Evolutionary conservation across 1,140 invertebrate genomes (phyloP).

Genomic region (Halotydeus destructor): DNA sequence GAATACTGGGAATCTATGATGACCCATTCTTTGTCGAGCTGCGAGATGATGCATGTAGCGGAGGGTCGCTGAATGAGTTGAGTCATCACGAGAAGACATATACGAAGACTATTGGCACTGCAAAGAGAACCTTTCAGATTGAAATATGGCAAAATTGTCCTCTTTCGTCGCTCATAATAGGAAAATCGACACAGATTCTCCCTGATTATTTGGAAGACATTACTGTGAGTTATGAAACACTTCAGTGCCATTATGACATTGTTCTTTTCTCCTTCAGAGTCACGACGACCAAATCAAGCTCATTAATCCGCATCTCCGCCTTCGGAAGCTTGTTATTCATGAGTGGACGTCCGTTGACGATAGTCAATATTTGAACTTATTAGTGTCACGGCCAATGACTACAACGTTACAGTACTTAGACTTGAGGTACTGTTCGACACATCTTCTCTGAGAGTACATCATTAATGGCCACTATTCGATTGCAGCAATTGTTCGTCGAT

Average conservation of each 20-base stretch:
- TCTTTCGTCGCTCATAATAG: slow-evolving; percentile 3
- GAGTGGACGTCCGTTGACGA: slow-evolving; percentile 1
- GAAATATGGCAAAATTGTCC: not conserved
- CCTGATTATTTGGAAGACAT: slow-evolving; percentile 1
- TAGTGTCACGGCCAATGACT: slow-evolving; percentile 5
- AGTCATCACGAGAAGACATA: too few species aligned
- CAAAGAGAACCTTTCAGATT: not conserved
- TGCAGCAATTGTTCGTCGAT: slow-evolving; percentile 6
- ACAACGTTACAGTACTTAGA: slow-evolving; percentile 9
- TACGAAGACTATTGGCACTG: too few species aligned
- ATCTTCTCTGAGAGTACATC: not conserved
- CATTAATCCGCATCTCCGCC: slow-evolving; percentile 2
- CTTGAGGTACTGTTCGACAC: slow-evolving; percentile 7
- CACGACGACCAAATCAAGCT: not conserved
- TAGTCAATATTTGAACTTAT: not conserved
- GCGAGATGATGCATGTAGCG: not conserved
- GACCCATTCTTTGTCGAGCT: not conserved
- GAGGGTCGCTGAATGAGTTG: too few species aligned
- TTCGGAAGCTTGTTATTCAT: slow-evolving; percentile 9
- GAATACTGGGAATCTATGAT: not conserved
- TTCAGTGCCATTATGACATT: not conserved
- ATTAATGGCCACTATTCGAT: too few species aligned
- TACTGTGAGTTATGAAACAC: not conserved
- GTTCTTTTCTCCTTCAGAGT: not conserved
- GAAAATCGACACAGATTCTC: not conserved